phyloP scores from a whole-genome alignment of 2,888 invertebrate species.

The Eledona agricola region DNA sequence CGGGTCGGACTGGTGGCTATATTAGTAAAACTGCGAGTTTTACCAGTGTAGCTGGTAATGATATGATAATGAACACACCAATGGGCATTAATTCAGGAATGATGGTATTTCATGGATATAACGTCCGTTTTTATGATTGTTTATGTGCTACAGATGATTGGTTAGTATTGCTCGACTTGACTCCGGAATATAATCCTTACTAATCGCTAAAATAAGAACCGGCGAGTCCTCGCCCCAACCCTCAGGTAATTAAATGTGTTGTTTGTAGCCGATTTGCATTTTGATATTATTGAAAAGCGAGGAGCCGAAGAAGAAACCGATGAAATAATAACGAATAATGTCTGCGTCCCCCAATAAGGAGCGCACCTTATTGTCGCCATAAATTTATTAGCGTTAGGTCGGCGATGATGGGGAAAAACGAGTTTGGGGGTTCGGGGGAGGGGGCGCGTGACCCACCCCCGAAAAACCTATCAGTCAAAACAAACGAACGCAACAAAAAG shows the following conservation, averaged over 20 bases:
- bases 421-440: too few relatives aligned
- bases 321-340: too few relatives aligned
- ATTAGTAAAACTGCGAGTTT: constrained; percentile 7
- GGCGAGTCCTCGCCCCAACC: constrained; percentile 21
- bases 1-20: neutral
- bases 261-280: constrained; percentile 58
- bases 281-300: constrained; percentile 19
- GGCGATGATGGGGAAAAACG: too few relatives aligned
- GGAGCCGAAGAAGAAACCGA: constrained; percentile 1
- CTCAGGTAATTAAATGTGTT: constrained; percentile 56
- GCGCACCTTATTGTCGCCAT: too few relatives aligned
- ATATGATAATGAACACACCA: constrained; percentile 58
- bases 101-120: constrained; percentile 62
- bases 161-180: constrained; percentile 57
- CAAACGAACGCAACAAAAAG: constrained; percentile 41
- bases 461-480: constrained; percentile 47
- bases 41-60: constrained; percentile 51
- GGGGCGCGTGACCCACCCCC: too few relatives aligned
- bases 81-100: constrained; percentile 61
- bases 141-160: constrained; percentile 64
- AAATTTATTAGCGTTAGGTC: too few relatives aligned
- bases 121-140: constrained; percentile 63
- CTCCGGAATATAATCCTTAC: constrained; percentile 48
- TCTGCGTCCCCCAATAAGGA: too few relatives aligned
- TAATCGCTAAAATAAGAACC: constrained; percentile 36